phyloP scores from a whole-genome alignment of 2,113 vertebrate genomes.

The Microcebus ravelobensis region DNA sequence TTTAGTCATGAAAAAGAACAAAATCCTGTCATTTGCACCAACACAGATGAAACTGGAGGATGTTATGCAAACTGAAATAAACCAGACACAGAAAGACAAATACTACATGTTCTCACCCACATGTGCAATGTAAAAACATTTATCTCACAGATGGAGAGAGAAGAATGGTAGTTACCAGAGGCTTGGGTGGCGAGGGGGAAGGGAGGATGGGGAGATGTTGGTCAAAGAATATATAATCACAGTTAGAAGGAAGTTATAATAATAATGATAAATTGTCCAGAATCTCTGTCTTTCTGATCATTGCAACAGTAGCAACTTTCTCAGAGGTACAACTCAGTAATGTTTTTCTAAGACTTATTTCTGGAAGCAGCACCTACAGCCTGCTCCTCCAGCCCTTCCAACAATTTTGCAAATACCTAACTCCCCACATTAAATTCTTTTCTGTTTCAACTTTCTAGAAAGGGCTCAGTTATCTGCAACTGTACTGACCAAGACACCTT shows the following conservation, averaged over 20 bases:
- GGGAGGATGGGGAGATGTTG: background rate
- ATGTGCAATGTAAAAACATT: background rate
- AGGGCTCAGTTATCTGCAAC: constrained; percentile 1
- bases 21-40: background rate
- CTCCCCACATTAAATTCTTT: background rate
- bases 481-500: background rate
- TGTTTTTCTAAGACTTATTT: background rate
- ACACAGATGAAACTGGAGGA: background rate
- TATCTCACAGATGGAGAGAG: background rate
- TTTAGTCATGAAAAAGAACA: background rate
- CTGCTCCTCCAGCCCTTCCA: background rate
- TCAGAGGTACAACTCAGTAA: background rate
- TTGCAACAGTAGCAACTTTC: background rate
- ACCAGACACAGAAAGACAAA: background rate
- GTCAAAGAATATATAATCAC: background rate
- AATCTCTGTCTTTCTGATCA: background rate
- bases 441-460: background rate
- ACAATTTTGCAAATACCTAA: background rate
- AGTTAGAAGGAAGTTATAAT: background rate
- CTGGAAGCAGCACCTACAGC: background rate
- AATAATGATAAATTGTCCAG: background rate
- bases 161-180: background rate
- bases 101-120: background rate
- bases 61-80: background rate
- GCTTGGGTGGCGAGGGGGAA: background rate